Conservation (phyloP, 2,113 vertebrate genomes). For the Hydrolagus affinis region DNA sequence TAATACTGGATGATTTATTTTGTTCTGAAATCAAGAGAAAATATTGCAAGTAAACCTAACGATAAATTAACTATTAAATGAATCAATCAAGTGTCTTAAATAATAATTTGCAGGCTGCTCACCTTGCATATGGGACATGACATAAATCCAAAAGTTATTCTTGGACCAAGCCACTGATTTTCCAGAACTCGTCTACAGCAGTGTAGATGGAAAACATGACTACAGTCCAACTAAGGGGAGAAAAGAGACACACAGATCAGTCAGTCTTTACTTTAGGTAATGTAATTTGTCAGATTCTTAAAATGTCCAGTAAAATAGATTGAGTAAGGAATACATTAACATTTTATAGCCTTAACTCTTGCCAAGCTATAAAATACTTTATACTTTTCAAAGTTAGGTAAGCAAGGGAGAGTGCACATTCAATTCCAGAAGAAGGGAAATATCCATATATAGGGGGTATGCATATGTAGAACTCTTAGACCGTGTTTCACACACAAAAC, state of each 20-base stretch:
- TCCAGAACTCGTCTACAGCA: conserved; percentile 90
- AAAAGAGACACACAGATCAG: conserved; percentile 33
- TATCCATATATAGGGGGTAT: too few species aligned
- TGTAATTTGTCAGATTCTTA: neutral
- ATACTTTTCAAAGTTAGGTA: too few species aligned
- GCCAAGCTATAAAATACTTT: too few species aligned
- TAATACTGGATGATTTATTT: conserved; percentile 94
- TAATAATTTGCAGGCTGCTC: conserved; percentile 34
- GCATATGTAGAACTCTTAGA: too few species aligned
- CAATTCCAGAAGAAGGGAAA: too few species aligned
- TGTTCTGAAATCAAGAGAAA: conserved; percentile 70
- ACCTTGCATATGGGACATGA: conserved; percentile 98
- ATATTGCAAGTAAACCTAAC: neutral
- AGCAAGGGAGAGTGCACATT: too few species aligned
- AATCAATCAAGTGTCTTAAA: neutral
- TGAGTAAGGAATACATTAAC: too few species aligned
- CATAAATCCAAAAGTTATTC: conserved; percentile 98
- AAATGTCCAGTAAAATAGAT: neutral
- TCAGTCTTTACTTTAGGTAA: neutral
- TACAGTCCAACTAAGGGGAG: conserved; percentile 82
- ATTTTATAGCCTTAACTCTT: too few species aligned
- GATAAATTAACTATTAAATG: conserved; percentile 1
- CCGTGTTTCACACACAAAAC: too few species aligned
- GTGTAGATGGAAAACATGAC: conserved; percentile 94
- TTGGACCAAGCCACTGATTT: conserved; percentile 93